Evolutionary conservation across 2,113 vertebrate species (phyloP).

Genomic region (Lampris incognitus): DNA sequence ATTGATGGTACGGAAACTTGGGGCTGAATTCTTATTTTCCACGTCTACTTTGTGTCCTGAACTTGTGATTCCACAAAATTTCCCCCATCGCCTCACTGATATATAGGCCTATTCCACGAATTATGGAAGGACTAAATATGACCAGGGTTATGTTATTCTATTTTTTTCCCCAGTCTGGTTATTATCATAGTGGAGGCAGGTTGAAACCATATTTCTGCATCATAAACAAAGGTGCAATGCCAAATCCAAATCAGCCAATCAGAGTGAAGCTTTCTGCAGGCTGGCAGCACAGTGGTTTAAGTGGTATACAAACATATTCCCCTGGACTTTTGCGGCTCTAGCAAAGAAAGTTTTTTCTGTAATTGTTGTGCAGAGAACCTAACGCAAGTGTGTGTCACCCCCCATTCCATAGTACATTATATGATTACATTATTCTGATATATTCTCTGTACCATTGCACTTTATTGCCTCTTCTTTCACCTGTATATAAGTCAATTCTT

Average conservation of each 20-base stretch:
- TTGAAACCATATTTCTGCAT: conserved; percentile 55
- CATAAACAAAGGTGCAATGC: conserved; percentile 47
- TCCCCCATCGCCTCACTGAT: too few relatives aligned
- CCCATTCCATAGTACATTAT: not conserved
- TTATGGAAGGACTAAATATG: too few relatives aligned
- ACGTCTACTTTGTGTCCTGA: too few relatives aligned
- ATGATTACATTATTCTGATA: too few relatives aligned
- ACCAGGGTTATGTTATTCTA: not conserved
- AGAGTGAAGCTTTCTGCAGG: conserved; percentile 14
- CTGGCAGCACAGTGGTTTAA: conserved; percentile 23
- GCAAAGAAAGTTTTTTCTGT: not conserved
- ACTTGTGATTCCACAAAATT: too few relatives aligned
- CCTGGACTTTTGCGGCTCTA: conserved; percentile 1
- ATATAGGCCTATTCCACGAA: too few relatives aligned
- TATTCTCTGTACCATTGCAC: too few relatives aligned
- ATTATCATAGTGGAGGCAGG: conserved; percentile 43
- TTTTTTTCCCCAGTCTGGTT: conserved; percentile 1
- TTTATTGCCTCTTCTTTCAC: too few relatives aligned
- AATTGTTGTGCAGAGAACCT: not conserved
- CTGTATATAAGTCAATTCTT: too few relatives aligned
- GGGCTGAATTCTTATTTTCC: too few relatives aligned
- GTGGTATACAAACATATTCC: conserved; percentile 9
- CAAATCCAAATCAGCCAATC: conserved; percentile 42
- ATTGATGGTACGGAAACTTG: too few relatives aligned
- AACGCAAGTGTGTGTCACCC: too few relatives aligned